Percentiles rank a stretch among this genome's conserved stretches.
These are phyloP conservation scores for Esox niger DNA, from an alignment of 2,113 vertebrate species.

Conservation along the genomic window DNA sequence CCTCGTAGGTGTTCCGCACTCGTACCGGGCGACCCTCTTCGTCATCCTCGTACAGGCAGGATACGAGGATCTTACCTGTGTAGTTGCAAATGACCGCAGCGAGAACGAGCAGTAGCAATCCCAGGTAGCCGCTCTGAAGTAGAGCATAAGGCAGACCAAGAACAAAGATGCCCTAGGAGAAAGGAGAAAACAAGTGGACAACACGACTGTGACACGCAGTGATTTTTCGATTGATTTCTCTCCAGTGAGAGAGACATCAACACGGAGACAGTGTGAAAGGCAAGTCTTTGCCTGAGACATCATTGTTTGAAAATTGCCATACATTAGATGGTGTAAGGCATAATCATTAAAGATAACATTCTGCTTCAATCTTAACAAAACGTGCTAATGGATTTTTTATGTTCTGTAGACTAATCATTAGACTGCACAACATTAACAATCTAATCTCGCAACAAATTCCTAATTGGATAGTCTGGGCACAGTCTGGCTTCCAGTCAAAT, in stretches of 20 bases:
- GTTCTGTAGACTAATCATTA: neutral
- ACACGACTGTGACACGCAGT: conserved; percentile 34
- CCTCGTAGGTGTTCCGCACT: conserved; percentile 74
- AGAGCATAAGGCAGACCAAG: conserved; percentile 75
- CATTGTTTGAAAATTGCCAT: conserved; percentile 50
- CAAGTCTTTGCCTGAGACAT: conserved; percentile 41
- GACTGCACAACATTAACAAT: neutral
- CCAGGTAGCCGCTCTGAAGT: conserved; percentile 73
- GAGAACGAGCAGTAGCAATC: conserved; percentile 71
- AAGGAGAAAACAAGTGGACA: conserved; percentile 51
- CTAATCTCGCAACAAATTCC: conserved; percentile 17
- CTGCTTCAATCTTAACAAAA: neutral
- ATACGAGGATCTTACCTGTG: conserved; percentile 76
- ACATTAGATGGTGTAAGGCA: conserved; percentile 11
- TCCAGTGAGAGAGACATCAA: neutral
- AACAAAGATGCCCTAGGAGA: conserved; percentile 76
- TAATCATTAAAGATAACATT: conserved; percentile 12
- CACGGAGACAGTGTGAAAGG: neutral
- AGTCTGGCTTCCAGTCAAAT: conserved; percentile 50
- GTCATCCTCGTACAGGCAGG: conserved; percentile 76
- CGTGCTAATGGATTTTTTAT: conserved; percentile 6
- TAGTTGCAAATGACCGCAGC: conserved; percentile 76
- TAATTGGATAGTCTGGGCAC: conserved; percentile 51
- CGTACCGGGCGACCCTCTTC: conserved; percentile 57
- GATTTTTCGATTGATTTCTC: conserved; percentile 10